A percentile compares a stretch with the other conserved stretches of the same genome.
Evolutionary conservation across 2,797 vertebrate genomes (phyloP).

Genomic region (Myotis findleyi): DNA sequence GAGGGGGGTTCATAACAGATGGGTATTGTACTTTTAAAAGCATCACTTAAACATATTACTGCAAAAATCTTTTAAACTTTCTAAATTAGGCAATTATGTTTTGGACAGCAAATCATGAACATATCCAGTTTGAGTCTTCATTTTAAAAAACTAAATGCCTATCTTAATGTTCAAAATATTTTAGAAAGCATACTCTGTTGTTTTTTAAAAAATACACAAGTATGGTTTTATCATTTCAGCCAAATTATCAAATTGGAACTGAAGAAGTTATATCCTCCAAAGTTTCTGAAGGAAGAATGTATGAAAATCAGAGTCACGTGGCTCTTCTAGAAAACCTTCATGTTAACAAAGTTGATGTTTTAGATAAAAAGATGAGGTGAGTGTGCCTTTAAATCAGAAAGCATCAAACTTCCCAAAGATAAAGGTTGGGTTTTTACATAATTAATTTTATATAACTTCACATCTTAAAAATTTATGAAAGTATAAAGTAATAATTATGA

Average conservation of each 20-base stretch:
- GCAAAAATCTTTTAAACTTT: neutral
- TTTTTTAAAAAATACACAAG: neutral
- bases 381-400: conserved; percentile 57
- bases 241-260: conserved; percentile 77
- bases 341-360: neutral
- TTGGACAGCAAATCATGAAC: neutral
- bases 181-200: conserved; percentile 17
- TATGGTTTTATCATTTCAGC: conserved; percentile 71
- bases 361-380: conserved; percentile 82
- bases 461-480: conserved; percentile 37
- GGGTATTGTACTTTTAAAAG: neutral
- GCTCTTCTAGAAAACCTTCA: conserved; percentile 52
- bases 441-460: conserved; percentile 24
- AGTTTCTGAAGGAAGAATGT: conserved; percentile 61
- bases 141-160: conserved; percentile 32
- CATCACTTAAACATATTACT: neutral
- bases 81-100: conserved; percentile 18
- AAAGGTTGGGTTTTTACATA: neutral
- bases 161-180: conserved; percentile 51
- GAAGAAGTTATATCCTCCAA: conserved; percentile 70
- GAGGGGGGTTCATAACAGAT: neutral
- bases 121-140: conserved; percentile 7
- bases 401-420: conserved; percentile 16
- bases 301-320: conserved; percentile 63
- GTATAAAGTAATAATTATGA: neutral